Evolutionary conservation across 2,113 vertebrate species (phyloP).

Genomic region (Xiphophorus hellerii): DNA sequence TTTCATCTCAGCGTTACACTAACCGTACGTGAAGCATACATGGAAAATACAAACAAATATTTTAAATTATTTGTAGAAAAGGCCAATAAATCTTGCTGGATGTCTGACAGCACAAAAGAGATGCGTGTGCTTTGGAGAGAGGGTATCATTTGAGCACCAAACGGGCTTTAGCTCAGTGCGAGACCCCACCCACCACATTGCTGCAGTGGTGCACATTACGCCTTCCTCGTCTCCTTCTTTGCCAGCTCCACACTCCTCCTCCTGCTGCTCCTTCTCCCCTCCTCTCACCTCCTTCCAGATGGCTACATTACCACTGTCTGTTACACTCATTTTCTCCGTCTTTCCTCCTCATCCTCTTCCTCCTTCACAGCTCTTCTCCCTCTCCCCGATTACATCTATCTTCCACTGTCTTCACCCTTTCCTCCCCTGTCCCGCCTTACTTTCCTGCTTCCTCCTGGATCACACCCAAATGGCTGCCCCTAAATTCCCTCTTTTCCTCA

Average conservation of each 20-base stretch:
- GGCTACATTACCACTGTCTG: conserved; percentile 48
- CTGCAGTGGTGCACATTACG: conserved; percentile 69
- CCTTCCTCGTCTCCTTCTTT: conserved; percentile 32
- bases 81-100: conserved; percentile 4
- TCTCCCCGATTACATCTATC: conserved; percentile 14
- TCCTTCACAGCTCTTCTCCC: conserved; percentile 28
- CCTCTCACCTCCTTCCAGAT: conserved; percentile 52
- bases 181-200: conserved; percentile 69
- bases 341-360: conserved; percentile 8
- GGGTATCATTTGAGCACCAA: conserved; percentile 51
- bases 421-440: conserved; percentile 48
- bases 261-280: background rate
- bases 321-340: conserved; percentile 53
- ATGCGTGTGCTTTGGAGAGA: conserved; percentile 24
- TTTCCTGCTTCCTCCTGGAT: conserved; percentile 44
- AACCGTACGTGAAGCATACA: background rate
- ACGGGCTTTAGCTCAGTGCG: conserved; percentile 51
- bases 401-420: conserved; percentile 36
- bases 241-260: conserved; percentile 12
- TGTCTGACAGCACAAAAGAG: conserved; percentile 23
- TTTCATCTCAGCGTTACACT: conserved; percentile 15
- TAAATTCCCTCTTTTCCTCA: conserved; percentile 24
- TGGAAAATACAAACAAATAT: background rate
- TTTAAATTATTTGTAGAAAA: background rate
- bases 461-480: conserved; percentile 37